Conservation (phyloP, 2,888 invertebrate species). For the Argyresthia goedartella region DNA sequence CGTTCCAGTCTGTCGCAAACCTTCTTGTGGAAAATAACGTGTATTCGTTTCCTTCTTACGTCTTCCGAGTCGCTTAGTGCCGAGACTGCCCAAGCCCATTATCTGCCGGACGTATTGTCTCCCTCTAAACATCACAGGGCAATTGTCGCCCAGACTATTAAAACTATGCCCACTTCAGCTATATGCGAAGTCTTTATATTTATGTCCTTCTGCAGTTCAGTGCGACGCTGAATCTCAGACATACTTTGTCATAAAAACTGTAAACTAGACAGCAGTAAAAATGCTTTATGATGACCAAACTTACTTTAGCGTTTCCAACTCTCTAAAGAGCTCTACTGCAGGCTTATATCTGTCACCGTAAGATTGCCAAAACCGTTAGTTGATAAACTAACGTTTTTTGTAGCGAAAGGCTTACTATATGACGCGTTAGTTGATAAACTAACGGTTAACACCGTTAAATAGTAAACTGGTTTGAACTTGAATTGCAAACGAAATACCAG, state of each 20-base stretch:
- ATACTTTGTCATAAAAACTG: constrained; percentile 23
- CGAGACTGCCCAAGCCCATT: not conserved
- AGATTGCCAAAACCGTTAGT: too few species aligned
- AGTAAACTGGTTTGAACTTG: too few species aligned
- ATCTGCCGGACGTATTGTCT: not conserved
- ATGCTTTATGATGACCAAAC: constrained; percentile 17
- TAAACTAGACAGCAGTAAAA: constrained; percentile 26
- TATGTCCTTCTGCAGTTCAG: not conserved
- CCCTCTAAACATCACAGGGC: not conserved
- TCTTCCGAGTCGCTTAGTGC: constrained; percentile 10
- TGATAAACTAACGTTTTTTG: too few species aligned
- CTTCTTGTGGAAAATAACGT: constrained; percentile 20
- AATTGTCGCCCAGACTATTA: not conserved
- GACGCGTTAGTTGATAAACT: too few species aligned
- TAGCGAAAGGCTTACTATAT: too few species aligned
- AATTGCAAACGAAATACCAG: too few species aligned
- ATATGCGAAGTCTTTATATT: too few species aligned
- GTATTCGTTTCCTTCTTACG: constrained; percentile 20
- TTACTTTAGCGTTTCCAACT: constrained; percentile 17
- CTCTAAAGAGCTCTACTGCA: constrained; percentile 5
- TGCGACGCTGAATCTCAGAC: constrained; percentile 21
- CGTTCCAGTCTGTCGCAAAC: not conserved
- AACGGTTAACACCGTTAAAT: too few species aligned
- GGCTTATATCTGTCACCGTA: too few species aligned
- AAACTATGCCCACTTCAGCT: too few species aligned